phyloP scores from a whole-genome alignment of 2,888 invertebrate genomes.

The Sclerodermus sp. region DNA sequence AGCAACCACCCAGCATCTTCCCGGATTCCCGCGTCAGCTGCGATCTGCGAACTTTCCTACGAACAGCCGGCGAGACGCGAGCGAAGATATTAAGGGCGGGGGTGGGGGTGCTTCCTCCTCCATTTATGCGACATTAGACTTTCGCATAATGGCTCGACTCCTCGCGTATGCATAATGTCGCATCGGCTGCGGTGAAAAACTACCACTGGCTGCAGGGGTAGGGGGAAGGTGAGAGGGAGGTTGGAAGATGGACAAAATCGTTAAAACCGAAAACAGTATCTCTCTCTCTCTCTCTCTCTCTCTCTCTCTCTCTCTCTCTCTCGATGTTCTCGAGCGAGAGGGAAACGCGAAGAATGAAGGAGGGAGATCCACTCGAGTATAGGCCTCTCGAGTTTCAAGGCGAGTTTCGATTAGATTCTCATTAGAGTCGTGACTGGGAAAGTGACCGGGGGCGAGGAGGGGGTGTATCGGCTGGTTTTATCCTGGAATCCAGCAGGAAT shows the following conservation, averaged over 20 bases:
- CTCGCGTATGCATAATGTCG: slow-evolving; percentile 23
- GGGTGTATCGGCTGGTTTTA: too few species aligned
- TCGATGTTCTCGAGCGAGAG: not conserved
- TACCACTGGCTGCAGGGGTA: slow-evolving; percentile 4
- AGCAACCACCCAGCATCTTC: not conserved
- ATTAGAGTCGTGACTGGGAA: not conserved
- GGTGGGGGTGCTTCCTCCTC: not conserved
- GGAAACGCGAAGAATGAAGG: not conserved
- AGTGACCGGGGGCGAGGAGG: too few species aligned
- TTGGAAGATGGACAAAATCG: slow-evolving; percentile 6
- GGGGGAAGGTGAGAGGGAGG: slow-evolving; percentile 5
- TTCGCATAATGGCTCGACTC: slow-evolving; percentile 1
- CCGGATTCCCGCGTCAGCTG: not conserved
- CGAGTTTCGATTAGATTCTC: too few species aligned
- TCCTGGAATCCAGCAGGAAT: too few species aligned
- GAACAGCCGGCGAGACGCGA: not conserved
- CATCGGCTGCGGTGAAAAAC: slow-evolving; percentile 11
- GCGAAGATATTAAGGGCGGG: not conserved
- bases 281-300: not conserved
- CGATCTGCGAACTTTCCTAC: too few species aligned
- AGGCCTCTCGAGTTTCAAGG: too few species aligned
- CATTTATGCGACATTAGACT: slow-evolving; percentile 7
- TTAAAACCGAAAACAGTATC: not conserved
- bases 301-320: not conserved
- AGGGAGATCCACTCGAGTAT: not conserved